Evolutionary conservation across 2,113 vertebrate species (phyloP).

Genomic region (Lichenostomus cassidix): DNA sequence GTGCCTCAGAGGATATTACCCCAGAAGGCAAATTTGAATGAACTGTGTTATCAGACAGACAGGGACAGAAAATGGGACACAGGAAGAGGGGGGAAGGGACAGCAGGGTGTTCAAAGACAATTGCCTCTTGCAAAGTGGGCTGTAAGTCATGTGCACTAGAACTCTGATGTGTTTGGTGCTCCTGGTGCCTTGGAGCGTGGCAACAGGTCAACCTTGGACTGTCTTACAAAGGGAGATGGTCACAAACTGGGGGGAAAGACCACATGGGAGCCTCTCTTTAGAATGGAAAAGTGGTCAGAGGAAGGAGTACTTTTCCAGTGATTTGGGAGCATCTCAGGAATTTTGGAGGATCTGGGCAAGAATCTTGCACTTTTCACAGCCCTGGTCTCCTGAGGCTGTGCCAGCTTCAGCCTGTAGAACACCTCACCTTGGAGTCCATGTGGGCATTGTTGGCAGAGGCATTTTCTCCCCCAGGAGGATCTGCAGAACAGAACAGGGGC

Average conservation of each 20-base stretch:
- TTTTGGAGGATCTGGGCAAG: not conserved
- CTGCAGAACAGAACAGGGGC: constrained; percentile 7
- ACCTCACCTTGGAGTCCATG: not conserved
- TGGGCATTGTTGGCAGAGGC: not conserved
- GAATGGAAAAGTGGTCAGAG: not conserved
- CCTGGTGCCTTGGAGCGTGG: not conserved
- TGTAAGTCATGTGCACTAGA: not conserved
- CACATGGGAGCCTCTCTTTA: not conserved
- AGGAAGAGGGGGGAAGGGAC: not conserved
- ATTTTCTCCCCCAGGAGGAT: not conserved
- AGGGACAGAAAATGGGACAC: not conserved
- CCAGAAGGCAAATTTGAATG: not conserved
- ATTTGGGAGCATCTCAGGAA: not conserved
- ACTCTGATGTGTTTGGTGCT: not conserved
- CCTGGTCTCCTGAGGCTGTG: not conserved
- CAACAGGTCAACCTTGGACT: not conserved
- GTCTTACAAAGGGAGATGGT: not conserved
- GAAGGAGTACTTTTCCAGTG: not conserved
- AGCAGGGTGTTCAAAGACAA: not conserved
- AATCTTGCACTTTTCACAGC: not conserved
- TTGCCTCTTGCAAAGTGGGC: not conserved
- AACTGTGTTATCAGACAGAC: not conserved
- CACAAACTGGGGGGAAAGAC: not conserved
- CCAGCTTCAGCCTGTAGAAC: not conserved
- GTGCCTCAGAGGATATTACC: not conserved